Conservation (phyloP, 2,888 invertebrate species). For the Hyposoter dolosus region DNA sequence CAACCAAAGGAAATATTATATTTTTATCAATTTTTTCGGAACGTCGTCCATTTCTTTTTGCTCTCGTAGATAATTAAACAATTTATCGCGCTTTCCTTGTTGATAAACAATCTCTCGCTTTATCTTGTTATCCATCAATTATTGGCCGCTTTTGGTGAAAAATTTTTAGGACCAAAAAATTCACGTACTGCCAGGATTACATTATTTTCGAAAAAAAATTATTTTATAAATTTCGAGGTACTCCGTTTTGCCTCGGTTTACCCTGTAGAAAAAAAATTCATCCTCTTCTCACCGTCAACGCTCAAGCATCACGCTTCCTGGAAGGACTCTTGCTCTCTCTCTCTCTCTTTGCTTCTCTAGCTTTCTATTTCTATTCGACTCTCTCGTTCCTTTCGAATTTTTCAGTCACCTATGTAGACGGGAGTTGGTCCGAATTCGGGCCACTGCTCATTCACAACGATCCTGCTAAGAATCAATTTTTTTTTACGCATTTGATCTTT, state of each 20-base stretch:
- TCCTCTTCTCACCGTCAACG: conserved; percentile 56
- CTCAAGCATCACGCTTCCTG: conserved; percentile 57
- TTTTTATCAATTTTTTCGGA: not conserved
- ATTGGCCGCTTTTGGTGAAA: not conserved
- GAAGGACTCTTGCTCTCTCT: conserved; percentile 61
- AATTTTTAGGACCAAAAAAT: not conserved
- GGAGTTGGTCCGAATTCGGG: conserved; percentile 34
- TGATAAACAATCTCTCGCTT: not conserved
- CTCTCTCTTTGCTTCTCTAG: conserved; percentile 45
- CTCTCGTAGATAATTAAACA: not conserved
- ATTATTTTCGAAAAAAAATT: not conserved
- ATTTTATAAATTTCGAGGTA: not conserved
- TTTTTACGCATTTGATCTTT: not conserved
- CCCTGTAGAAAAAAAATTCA: conserved; percentile 24
- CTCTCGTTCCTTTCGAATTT: conserved; percentile 62
- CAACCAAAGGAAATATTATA: not conserved
- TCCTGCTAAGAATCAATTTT: not conserved
- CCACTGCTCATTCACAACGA: conserved; percentile 24
- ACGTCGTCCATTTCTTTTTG: not conserved
- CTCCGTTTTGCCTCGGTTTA: not conserved
- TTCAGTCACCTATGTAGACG: conserved; percentile 37
- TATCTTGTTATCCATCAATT: not conserved
- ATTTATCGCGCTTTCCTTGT: not conserved
- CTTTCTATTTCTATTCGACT: conserved; percentile 63
- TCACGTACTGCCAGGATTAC: not conserved